Percentiles rank a stretch among this genome's conserved stretches.
These are phyloP conservation scores for Eustalomyia histrio DNA, from an alignment of 2,888 invertebrate genomes.

Conservation along the genomic window DNA sequence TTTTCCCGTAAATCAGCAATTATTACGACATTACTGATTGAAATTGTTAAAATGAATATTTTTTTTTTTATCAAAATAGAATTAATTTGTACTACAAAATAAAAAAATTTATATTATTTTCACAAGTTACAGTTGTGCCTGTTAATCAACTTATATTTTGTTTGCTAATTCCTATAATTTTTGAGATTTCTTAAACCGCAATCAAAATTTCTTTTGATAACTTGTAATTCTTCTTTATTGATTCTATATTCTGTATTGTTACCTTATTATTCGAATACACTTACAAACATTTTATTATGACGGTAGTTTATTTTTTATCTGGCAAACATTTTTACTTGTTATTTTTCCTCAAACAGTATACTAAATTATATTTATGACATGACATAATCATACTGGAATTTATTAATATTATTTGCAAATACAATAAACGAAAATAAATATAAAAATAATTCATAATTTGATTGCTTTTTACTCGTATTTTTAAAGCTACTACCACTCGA, in stretches of 20 bases:
- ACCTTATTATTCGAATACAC: neutral
- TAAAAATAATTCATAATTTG: conserved; percentile 21
- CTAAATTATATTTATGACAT: conserved; percentile 69
- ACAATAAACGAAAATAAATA: conserved; percentile 23
- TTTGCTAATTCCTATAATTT: no score
- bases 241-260: neutral
- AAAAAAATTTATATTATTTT: no score
- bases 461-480: conserved; percentile 26
- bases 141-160: no score
- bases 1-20: no score
- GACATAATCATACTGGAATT: conserved; percentile 74
- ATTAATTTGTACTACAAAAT: no score
- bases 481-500: conserved; percentile 11
- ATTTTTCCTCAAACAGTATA: conserved; percentile 15
- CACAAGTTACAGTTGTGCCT: no score
- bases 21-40: no score
- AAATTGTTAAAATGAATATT: no score
- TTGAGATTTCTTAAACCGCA: neutral
- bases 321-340: conserved; percentile 14
- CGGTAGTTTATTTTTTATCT: conserved; percentile 19
- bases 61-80: no score
- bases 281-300: neutral
- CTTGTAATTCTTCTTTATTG: no score
- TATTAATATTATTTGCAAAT: conserved; percentile 47
- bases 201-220: neutral